A percentile compares a stretch with the other conserved stretches of the same genome.
Conservation (phyloP, 1,140 invertebrate species). For the Neelides sp. region DNA sequence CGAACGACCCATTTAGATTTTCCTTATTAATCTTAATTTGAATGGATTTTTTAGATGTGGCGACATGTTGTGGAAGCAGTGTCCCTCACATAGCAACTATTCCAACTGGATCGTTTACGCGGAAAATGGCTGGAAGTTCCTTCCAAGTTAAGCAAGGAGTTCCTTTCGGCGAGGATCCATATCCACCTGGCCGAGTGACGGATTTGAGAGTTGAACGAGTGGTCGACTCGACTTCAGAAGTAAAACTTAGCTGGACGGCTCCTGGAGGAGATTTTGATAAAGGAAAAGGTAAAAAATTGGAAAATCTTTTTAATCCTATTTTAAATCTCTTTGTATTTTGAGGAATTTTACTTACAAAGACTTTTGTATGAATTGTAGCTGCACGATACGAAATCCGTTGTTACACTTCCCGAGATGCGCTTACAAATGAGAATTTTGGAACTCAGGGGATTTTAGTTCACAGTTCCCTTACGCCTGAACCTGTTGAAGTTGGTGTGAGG, state of each 20-base stretch:
- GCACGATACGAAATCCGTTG: constrained; percentile 33
- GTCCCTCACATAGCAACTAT: constrained; percentile 32
- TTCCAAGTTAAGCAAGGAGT: constrained; percentile 31
- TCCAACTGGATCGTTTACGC: constrained; percentile 30
- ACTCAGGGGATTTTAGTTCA: constrained; percentile 34
- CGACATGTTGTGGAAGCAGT: constrained; percentile 32
- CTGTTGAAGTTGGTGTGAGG: constrained; percentile 30
- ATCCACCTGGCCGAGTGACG: constrained; percentile 32
- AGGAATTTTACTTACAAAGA: too few relatives aligned
- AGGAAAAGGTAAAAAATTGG: constrained; percentile 31
- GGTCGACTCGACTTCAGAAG: constrained; percentile 31
- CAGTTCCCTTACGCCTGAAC: constrained; percentile 32
- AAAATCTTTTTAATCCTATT: too few relatives aligned
- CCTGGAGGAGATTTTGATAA: constrained; percentile 34
- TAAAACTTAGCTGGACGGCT: constrained; percentile 34
- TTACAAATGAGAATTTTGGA: constrained; percentile 32
- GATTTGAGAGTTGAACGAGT: constrained; percentile 30
- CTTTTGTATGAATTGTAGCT: too few relatives aligned
- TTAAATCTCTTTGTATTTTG: neutral
- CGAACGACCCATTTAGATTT: too few relatives aligned
- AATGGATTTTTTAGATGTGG: constrained; percentile 20
- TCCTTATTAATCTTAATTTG: constrained; percentile 4
- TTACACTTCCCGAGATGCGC: constrained; percentile 31
- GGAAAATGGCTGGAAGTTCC: constrained; percentile 26
- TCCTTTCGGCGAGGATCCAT: constrained; percentile 29